Percentiles rank a stretch among this genome's conserved stretches.
Evolutionary conservation across 2,888 invertebrate genomes (phyloP).

Genomic region (Eledone cirrhosa): DNA sequence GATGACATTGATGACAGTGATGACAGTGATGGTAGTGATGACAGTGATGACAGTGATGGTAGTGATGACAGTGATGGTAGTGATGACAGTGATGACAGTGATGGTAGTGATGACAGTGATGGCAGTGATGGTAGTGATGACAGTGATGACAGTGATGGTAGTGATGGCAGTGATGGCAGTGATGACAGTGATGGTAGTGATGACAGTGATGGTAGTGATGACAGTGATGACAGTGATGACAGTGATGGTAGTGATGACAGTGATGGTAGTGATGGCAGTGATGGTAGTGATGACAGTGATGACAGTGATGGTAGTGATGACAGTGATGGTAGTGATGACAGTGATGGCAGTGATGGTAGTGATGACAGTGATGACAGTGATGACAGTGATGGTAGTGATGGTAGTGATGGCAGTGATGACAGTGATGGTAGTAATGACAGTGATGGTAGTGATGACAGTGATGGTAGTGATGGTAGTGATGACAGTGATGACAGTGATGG

Average conservation of each 20-base stretch:
- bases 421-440: neutral
- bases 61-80: constrained; percentile 22
- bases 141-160: neutral
- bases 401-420: neutral
- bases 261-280: neutral
- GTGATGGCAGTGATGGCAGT: constrained; percentile 5
- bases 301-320: neutral
- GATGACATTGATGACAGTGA: too few relatives aligned
- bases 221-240: neutral
- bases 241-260: neutral
- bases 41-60: constrained; percentile 24
- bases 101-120: neutral
- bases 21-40: too few relatives aligned
- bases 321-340: constrained; percentile 1
- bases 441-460: constrained; percentile 10
- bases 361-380: neutral
- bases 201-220: constrained; percentile 1
- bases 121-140: neutral
- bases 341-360: constrained; percentile 10
- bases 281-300: neutral
- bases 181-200: constrained; percentile 7
- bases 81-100: constrained; percentile 13
- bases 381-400: neutral
- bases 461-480: neutral
- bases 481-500: constrained; percentile 29